Evolutionary conservation across 1,140 invertebrate genomes (phyloP).

Genomic region (Artemia franciscana): DNA sequence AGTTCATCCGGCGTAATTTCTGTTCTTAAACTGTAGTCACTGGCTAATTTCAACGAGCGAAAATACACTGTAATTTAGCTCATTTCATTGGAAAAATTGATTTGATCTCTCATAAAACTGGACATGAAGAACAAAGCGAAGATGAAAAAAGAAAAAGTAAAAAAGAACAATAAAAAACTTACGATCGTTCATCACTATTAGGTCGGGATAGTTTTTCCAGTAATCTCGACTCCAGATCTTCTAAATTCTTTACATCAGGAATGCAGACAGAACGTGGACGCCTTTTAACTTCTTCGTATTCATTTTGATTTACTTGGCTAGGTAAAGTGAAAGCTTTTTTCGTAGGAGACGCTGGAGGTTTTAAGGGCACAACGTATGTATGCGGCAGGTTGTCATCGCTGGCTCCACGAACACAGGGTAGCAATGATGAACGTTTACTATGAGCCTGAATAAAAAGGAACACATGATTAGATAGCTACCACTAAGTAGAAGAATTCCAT

Average conservation of each 20-base stretch:
- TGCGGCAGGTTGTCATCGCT: not conserved
- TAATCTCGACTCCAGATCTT: not conserved
- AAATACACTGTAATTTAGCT: too few species aligned
- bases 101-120: too few species aligned
- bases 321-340: not conserved
- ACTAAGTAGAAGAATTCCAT: too few species aligned
- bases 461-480: too few species aligned
- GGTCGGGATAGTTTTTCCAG: not conserved
- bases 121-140: too few species aligned
- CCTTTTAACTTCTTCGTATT: not conserved
- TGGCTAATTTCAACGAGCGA: too few species aligned
- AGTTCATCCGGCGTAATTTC: too few species aligned
- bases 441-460: too few species aligned
- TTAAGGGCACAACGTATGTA: not conserved
- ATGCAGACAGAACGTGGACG: constrained; percentile 1
- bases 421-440: not conserved
- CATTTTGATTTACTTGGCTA: not conserved
- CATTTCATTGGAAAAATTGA: too few species aligned
- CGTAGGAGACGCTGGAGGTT: not conserved
- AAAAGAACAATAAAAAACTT: not conserved
- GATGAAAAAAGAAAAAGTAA: too few species aligned
- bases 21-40: too few species aligned
- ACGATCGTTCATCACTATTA: not conserved
- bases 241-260: not conserved
- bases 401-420: not conserved